phyloP scores from a whole-genome alignment of 92 coral and sea anemone genomes.

The Epizoanthus stellaris region DNA sequence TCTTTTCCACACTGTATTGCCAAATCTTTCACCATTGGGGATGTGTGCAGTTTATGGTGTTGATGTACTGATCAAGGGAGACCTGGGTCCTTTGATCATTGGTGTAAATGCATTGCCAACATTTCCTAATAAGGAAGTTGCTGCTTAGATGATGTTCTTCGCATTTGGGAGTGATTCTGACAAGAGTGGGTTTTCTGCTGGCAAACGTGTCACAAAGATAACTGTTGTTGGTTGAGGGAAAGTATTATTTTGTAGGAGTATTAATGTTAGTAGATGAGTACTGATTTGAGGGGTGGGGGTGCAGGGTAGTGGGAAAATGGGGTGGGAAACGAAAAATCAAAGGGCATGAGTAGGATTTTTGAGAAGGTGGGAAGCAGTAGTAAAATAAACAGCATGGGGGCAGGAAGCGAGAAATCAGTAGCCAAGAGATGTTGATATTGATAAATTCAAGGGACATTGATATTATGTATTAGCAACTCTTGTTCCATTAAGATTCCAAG shows the following conservation, averaged over 20 bases:
- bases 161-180: constrained; percentile 54
- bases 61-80: constrained; percentile 73
- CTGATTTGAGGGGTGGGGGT: too few relatives aligned
- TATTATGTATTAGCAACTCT: too few relatives aligned
- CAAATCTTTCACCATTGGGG: constrained; percentile 52
- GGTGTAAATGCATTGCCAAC: constrained; percentile 75
- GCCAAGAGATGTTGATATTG: too few relatives aligned
- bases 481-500: too few relatives aligned
- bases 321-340: too few relatives aligned
- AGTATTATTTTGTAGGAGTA: neutral
- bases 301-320: too few relatives aligned
- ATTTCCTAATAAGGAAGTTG: constrained; percentile 64
- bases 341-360: too few relatives aligned
- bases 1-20: constrained; percentile 62
- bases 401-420: too few relatives aligned
- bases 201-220: constrained; percentile 11
- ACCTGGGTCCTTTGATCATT: constrained; percentile 61
- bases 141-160: constrained; percentile 63
- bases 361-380: too few relatives aligned
- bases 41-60: constrained; percentile 82
- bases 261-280: too few relatives aligned
- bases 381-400: too few relatives aligned
- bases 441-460: too few relatives aligned
- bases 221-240: constrained; percentile 4
- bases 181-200: neutral